phyloP scores from a whole-genome alignment of 2,888 invertebrate genomes.

The Cataglyphis livida region DNA sequence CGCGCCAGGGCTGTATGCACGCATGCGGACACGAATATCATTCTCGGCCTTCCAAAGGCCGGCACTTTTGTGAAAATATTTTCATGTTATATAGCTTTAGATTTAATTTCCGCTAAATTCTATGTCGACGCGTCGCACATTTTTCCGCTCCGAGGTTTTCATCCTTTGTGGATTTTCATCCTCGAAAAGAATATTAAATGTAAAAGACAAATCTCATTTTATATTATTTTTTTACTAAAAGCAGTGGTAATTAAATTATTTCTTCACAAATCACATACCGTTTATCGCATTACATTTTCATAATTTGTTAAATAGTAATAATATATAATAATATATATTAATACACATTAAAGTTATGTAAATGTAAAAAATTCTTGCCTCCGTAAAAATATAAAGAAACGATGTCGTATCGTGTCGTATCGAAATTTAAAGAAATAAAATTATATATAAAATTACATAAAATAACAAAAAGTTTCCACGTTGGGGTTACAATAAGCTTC shows the following conservation, averaged over 20 bases:
- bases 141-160: not conserved
- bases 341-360: conserved; percentile 3
- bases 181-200: not conserved
- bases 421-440: not conserved
- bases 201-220: not conserved
- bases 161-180: conserved; percentile 4
- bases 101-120: conserved; percentile 37
- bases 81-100: conserved; percentile 7
- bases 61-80: conserved; percentile 27
- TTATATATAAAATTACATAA: not conserved
- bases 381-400: not conserved
- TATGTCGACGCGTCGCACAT: not conserved
- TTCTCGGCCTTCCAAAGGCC: not conserved
- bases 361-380: not conserved
- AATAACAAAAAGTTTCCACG: not conserved
- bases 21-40: not conserved
- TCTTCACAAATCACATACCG: not conserved
- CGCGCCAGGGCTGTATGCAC: not conserved
- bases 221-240: not conserved
- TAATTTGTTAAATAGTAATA: not conserved
- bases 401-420: not conserved
- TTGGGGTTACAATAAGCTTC: conserved; percentile 18
- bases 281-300: not conserved
- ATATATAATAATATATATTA: not conserved
- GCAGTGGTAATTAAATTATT: conserved; percentile 15